Conservation (phyloP, 2,888 invertebrate species). For the Malacosoma neustria region DNA sequence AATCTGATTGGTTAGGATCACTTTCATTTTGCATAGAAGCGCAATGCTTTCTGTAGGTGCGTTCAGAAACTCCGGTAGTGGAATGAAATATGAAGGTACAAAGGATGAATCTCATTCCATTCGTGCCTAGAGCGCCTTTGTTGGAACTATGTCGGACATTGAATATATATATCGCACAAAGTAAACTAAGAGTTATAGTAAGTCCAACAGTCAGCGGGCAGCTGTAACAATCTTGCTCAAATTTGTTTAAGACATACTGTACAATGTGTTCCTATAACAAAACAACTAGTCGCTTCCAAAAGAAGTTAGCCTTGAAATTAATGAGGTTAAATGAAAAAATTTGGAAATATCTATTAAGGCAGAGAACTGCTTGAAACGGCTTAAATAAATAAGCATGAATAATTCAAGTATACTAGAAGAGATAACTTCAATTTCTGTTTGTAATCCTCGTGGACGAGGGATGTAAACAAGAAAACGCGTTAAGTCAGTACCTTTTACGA, state of each 20-base stretch:
- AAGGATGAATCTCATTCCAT: conserved; percentile 55
- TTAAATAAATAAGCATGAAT: not conserved
- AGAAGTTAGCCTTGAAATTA: not conserved
- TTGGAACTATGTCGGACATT: conserved; percentile 29
- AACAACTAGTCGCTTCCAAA: not conserved
- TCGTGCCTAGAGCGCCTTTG: conserved; percentile 39
- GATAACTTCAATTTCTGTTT: conserved; percentile 9
- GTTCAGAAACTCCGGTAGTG: conserved; percentile 37
- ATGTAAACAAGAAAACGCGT: conserved; percentile 25
- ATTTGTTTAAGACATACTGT: too few relatives aligned
- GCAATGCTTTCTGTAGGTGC: conserved; percentile 26
- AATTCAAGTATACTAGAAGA: not conserved
- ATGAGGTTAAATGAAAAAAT: not conserved
- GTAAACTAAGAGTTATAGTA: not conserved
- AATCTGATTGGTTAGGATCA: conserved; percentile 26
- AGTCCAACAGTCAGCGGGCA: not conserved
- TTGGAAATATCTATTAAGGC: not conserved
- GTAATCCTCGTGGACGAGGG: conserved; percentile 8
- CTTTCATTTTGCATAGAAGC: conserved; percentile 20
- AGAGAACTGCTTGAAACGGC: not conserved
- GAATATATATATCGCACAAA: conserved; percentile 29
- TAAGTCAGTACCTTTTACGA: conserved; percentile 36
- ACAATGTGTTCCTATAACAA: not conserved
- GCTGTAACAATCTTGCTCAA: not conserved
- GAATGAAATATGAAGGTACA: conserved; percentile 57